Evolutionary conservation across 2,797 vertebrate genomes (phyloP).

Genomic region (Hyperoplus lanceolatus): DNA sequence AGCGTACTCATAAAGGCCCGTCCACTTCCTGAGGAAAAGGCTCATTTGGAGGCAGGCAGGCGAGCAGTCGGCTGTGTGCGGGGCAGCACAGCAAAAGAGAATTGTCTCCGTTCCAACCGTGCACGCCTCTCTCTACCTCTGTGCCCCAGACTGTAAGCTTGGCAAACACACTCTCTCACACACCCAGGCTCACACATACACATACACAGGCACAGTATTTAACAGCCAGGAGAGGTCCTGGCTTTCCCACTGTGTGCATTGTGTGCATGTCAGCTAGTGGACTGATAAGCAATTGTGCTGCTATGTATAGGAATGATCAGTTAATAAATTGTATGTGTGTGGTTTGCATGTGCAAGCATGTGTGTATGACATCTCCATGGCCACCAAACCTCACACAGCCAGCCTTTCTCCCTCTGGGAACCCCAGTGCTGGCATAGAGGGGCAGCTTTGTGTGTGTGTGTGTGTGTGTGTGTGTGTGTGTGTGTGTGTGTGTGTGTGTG

Average conservation of each 20-base stretch:
- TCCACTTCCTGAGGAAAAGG: conserved; percentile 56
- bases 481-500: conserved; percentile 48
- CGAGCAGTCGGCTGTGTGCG: conserved; percentile 39
- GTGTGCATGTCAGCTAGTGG: conserved; percentile 30
- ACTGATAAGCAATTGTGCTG: conserved; percentile 16
- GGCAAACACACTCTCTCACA: conserved; percentile 7
- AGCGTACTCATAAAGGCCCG: conserved; percentile 44
- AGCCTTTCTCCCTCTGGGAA: conserved; percentile 23
- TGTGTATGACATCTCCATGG: conserved; percentile 48
- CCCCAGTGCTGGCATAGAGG: conserved; percentile 18
- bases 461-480: conserved; percentile 48
- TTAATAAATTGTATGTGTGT: conserved; percentile 13
- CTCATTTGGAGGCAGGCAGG: conserved; percentile 44
- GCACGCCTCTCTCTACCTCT: conserved; percentile 25
- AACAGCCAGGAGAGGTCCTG: conserved; percentile 22
- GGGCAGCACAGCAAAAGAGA: conserved; percentile 14
- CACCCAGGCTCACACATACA: not conserved
- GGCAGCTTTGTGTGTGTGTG: conserved; percentile 44
- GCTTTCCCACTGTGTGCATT: conserved; percentile 14
- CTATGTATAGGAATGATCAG: conserved; percentile 22
- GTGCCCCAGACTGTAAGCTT: conserved; percentile 33
- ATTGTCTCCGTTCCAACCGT: conserved; percentile 39
- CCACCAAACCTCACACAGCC: conserved; percentile 20
- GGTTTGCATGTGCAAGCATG: conserved; percentile 14
- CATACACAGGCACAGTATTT: conserved; percentile 4